Conservation (phyloP, 2,113 vertebrate species). For the Muntiacus reevesi region DNA sequence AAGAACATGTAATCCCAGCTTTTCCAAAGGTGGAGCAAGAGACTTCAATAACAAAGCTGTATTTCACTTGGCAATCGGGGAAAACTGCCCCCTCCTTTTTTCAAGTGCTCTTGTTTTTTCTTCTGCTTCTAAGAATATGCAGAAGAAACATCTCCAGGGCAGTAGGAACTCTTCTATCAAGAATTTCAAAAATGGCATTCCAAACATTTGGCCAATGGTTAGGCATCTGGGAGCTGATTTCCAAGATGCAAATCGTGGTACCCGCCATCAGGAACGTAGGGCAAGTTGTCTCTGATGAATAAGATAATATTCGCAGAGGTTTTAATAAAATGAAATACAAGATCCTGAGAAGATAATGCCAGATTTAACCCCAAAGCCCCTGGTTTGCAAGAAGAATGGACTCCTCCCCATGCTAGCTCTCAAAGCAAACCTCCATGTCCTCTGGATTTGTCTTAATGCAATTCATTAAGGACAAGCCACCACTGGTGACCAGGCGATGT, state of each 20-base stretch:
- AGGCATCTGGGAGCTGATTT: not conserved
- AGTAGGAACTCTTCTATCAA: conserved; percentile 10
- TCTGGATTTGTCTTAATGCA: conserved; percentile 72
- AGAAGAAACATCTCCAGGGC: conserved; percentile 51
- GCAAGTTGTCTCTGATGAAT: conserved; percentile 9
- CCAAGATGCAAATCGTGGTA: not conserved
- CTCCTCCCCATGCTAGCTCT: not conserved
- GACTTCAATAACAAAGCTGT: conserved; percentile 52
- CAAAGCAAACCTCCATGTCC: not conserved
- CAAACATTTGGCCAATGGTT: conserved; percentile 53
- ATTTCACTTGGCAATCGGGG: conserved; percentile 54
- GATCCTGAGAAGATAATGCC: not conserved
- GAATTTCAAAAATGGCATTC: conserved; percentile 56
- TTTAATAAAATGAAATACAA: conserved; percentile 23
- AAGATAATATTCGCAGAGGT: not conserved
- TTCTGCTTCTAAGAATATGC: conserved; percentile 58
- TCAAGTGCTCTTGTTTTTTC: conserved; percentile 59
- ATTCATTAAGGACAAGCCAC: conserved; percentile 75
- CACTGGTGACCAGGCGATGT: conserved; percentile 72
- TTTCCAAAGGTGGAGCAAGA: conserved; percentile 42
- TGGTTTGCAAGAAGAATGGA: conserved; percentile 24
- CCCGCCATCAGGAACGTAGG: not conserved
- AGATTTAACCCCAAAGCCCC: not conserved
- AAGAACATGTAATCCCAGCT: conserved; percentile 58
- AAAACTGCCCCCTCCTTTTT: not conserved